Evolutionary conservation across 2,888 invertebrate genomes (phyloP).

Genomic region (Lasioglossum lativentre): DNA sequence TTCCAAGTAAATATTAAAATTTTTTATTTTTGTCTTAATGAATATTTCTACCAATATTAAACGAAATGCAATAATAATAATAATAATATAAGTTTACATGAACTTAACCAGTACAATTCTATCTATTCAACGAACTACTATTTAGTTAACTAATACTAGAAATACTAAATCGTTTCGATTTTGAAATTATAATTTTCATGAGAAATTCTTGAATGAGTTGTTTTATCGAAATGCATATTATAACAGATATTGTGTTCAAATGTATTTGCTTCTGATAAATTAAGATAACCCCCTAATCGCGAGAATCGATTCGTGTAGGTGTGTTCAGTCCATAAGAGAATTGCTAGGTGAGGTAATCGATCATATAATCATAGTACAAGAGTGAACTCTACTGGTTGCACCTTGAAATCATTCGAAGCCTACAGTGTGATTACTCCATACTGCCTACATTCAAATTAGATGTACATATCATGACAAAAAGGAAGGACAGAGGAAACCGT

Average conservation of each 20-base stretch:
- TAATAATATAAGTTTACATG: no score
- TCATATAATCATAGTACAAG: conserved; percentile 56
- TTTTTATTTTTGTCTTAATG: no score
- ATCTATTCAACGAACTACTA: no score
- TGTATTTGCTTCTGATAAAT: not conserved
- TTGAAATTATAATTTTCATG: not conserved
- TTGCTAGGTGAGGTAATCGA: conserved; percentile 53
- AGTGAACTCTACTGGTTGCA: conserved; percentile 28
- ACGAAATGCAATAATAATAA: no score
- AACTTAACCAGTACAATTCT: no score
- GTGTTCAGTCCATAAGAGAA: conserved; percentile 51
- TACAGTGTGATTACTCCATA: conserved; percentile 43
- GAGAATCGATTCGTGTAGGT: conserved; percentile 20
- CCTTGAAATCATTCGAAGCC: conserved; percentile 40
- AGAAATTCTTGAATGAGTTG: not conserved
- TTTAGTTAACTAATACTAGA: no score
- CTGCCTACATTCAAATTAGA: conserved; percentile 8
- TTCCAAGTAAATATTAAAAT: no score
- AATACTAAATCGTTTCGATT: no score
- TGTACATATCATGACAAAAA: not conserved
- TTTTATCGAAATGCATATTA: not conserved
- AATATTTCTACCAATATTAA: no score
- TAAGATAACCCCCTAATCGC: not conserved
- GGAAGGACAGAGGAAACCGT: not conserved
- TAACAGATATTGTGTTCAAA: not conserved